These are phyloP conservation scores for Borostomias antarcticus DNA, from an alignment of 2,797 vertebrate genomes.

Conservation along the genomic window DNA sequence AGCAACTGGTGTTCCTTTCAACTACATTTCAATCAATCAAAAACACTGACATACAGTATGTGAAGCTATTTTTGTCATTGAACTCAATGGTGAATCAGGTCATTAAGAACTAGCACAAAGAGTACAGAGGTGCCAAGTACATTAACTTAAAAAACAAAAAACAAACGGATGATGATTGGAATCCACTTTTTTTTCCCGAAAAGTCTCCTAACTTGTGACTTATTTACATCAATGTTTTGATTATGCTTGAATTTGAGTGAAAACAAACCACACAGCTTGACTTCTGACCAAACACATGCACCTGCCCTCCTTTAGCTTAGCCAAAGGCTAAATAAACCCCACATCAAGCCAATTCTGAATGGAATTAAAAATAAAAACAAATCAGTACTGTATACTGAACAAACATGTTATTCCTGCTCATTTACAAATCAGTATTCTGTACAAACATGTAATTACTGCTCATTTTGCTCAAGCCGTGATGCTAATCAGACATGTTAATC, in stretches of 20 bases:
- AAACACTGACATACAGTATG: not conserved
- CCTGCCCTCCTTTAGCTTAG: constrained; percentile 39
- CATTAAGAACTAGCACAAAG: constrained; percentile 67
- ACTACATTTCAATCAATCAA: constrained; percentile 9
- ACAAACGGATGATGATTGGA: constrained; percentile 63
- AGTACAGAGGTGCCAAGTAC: constrained; percentile 36
- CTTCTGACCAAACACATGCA: constrained; percentile 27
- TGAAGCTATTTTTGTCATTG: constrained; percentile 28
- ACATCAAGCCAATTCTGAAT: constrained; percentile 37
- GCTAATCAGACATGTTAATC: not conserved
- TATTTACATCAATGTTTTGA: constrained; percentile 34
- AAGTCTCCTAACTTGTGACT: constrained; percentile 40
- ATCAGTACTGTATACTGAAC: not conserved
- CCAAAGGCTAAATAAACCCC: constrained; percentile 53
- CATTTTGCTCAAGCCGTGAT: not conserved
- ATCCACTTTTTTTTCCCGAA: constrained; percentile 41
- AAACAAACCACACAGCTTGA: constrained; percentile 27
- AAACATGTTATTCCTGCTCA: not conserved
- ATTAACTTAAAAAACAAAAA: constrained; percentile 51
- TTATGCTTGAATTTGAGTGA: constrained; percentile 28
- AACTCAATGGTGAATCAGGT: constrained; percentile 47
- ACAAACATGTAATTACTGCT: not conserved
- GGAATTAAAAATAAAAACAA: constrained; percentile 28
- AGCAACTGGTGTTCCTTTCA: constrained; percentile 3
- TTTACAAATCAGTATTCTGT: not conserved